Conservation (phyloP, 1,140 invertebrate genomes). For the Drosophila nebulosa region DNA sequence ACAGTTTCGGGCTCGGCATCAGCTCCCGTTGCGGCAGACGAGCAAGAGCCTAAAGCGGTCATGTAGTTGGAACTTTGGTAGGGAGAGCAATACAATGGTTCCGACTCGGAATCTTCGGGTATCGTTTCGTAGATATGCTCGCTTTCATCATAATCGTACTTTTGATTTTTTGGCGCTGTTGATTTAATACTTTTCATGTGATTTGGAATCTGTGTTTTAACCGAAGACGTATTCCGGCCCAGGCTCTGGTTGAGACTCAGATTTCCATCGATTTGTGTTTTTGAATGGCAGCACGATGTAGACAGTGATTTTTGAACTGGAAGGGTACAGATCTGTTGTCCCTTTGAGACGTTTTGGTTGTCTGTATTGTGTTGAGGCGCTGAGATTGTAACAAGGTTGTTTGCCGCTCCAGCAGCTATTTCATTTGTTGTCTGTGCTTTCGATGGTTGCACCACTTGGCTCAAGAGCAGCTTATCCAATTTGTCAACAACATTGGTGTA, state of each 20-base stretch:
- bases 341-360: not conserved
- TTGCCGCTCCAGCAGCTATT: not conserved
- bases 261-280: not conserved
- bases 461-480: conserved; percentile 56
- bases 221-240: not conserved
- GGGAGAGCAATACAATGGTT: conserved; percentile 86
- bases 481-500: conserved; percentile 71
- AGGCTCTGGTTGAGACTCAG: not conserved
- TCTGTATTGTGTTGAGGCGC: not conserved
- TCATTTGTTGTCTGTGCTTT: conserved; percentile 10
- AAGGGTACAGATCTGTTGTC: not conserved
- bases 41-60: conserved; percentile 53
- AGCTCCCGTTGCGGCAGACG: conserved; percentile 22
- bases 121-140: conserved; percentile 88
- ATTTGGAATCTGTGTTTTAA: not conserved
- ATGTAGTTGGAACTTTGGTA: conserved; percentile 82
- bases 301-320: not conserved
- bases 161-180: conserved; percentile 5
- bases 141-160: conserved; percentile 64
- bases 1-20: conserved; percentile 32
- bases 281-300: not conserved
- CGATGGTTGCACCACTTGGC: conserved; percentile 25
- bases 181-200: conserved; percentile 6
- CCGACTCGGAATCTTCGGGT: conserved; percentile 84
- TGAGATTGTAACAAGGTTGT: not conserved